Conservation (phyloP, 2,888 invertebrate genomes). For the Catocala sponsa region DNA sequence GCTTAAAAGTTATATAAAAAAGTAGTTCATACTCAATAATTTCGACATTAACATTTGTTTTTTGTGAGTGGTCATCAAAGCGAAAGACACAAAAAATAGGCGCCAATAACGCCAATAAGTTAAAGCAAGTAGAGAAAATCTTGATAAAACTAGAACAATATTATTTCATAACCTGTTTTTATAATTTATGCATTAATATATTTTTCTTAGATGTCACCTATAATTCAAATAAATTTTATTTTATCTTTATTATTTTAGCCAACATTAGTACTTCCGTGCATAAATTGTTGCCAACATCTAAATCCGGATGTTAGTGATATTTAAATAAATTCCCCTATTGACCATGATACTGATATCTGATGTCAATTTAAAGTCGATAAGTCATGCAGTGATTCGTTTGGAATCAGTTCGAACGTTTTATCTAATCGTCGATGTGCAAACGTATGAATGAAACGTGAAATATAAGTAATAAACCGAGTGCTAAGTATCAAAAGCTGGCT, state of each 20-base stretch:
- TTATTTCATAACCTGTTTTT: neutral
- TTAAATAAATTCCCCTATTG: slow-evolving; percentile 41
- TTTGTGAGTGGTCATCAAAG: neutral
- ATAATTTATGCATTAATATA: neutral
- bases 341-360: slow-evolving; percentile 53
- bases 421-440: slow-evolving; percentile 49
- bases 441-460: slow-evolving; percentile 20
- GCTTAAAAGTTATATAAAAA: slow-evolving; percentile 1
- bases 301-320: slow-evolving; percentile 35
- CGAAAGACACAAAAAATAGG: neutral
- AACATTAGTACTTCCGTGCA: slow-evolving; percentile 31
- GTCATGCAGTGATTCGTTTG: slow-evolving; percentile 51
- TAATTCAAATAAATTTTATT: neutral
- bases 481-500: slow-evolving; percentile 54
- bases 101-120: neutral
- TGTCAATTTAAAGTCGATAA: slow-evolving; percentile 48
- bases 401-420: slow-evolving; percentile 49
- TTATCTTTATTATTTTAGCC: slow-evolving; percentile 4
- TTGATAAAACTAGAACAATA: too few species aligned
- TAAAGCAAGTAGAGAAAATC: too few species aligned
- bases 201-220: neutral
- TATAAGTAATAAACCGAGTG: slow-evolving; percentile 37
- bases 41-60: neutral
- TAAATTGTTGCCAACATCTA: slow-evolving; percentile 20
- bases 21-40: neutral